Base-by-base conservation (phyloP, 2,888 invertebrate genomes). In the Aspidapion aeneum region DNA sequence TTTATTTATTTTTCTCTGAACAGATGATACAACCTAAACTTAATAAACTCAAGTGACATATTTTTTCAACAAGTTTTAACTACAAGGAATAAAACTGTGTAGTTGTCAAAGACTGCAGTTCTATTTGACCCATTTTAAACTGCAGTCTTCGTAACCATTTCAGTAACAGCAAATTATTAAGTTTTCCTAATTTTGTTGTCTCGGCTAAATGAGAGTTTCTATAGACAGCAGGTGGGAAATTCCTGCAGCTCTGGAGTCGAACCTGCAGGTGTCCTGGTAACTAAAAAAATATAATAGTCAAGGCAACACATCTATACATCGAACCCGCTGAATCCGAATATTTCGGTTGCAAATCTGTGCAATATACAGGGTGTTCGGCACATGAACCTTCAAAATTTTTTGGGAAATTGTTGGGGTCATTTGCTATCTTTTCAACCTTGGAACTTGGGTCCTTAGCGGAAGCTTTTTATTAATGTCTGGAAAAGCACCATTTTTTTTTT, bases 91-190 rank as follows among this genome's bases (percentile, higher is more conserved):
- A 95, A 80, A 95, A 94, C 76, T 94, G 94, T 5, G 93, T 93
- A n/a, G 92, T 94, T 59, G 92, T 91, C 0, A 94, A 93, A 1
- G 94, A 93, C 79, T 96, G 95, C 68, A 94, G 82, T 81, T 99
- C 98, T 61, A 97, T 91, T 82, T 98, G 98, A 2, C 96, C 96
- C 90, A 99, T 96, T 84, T 98, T 98, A 78, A 98, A 96, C 78
- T 98, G 94, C 66, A 98, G 85, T 58, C 96, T 85, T 79, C 96
- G 94, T 62, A 99, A 83, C 90, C 97, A 96, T 70, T 92, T 89
- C 1, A 90, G 78, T 19, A 90, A 80, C 20, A 86, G 82, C 1
- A 86, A 83, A 65, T 85, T 85, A 68, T 77, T 75, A 57, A 78
- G 71, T 18, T 80, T 77, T 69, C 61, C 67, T 79, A 81, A 68